Base-by-base conservation (phyloP, 2,888 invertebrate species). In the Cacoxenus indagator region DNA sequence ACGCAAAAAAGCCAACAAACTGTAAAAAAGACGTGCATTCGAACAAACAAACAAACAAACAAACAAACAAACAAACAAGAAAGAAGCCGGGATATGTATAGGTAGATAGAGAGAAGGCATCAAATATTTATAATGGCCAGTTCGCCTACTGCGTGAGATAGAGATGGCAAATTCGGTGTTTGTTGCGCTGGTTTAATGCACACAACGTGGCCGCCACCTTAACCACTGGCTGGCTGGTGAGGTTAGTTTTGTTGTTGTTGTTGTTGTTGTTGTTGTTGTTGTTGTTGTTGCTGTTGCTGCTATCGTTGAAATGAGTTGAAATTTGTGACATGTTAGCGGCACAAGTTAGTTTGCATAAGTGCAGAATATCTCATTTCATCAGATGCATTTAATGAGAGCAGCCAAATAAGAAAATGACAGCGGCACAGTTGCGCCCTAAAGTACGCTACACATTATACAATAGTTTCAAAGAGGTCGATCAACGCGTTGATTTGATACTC, bases 121-220 rank as follows among this genome's bases (percentile, higher is more conserved):
- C 5, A 31, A 31, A 31, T 31, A 31, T 31, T 31, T 9, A 8
- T 31, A 31, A 31, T 9, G 31, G 5, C 9, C 5, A 8, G 5
- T 31, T 31, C 9, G 31, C 9, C 9, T 31, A 8, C 9, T 31
- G 31, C 31, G 31, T 8, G 31, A 5, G 1, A 31, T 8, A 31
- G 31, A 31, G 31, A 31, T 31, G 31, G 54, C 68, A 62, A 65
- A 69, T 69, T 72, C 72, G 9, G 74, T 73, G 70, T 72, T 78
- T 81, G 78, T 76, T 73, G 73, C 68, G 68, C 67, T 31, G 5
- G 5, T 19, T n/a, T n/a, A n/a, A n/a, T n/a, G n/a, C n/a, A n/a
- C n/a, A n/a, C n/a, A n/a, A n/a, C n/a, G n/a, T n/a, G n/a, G n/a
- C 70, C 48, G 66, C 73, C 64, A 55, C 43, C 46, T 22, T 46